Base-by-base conservation (phyloP, 23 tunicate species). In the Trididemnum miniatum region DNA sequence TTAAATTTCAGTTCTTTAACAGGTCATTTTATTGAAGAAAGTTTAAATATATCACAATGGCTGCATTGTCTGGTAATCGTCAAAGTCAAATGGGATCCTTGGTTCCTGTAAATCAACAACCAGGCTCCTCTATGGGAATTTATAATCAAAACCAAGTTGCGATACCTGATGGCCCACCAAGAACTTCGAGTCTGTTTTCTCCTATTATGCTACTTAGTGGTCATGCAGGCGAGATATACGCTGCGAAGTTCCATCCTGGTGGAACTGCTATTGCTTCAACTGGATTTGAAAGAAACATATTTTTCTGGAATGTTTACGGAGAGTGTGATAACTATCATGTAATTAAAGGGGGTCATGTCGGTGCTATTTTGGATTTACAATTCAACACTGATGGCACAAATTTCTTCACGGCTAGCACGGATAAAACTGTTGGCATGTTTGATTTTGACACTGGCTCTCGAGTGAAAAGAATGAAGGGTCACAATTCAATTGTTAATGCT, bases 401-500 rank as follows among this genome's bases (percentile, higher is more conserved):
- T 35, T 67, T 95, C 9, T 89, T 85, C 73, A 95, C 98, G 0
- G 95, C 95, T 1, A 89, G 95, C 54, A 84, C 91, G 29, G 98
- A 95, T 72, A 89, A 95, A 82, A 95, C 98, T 30, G 91, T 95
- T 32, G 98, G 98, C 26, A 78, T 95, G 85, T 95, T 95, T 71
- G 98, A 95, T 64, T 44, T 77, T 40, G 95, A 95, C 34, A 85
- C 98, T 25, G 98, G 98, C 1, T 87, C 92, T 51, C 81, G 91
- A 62, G 74, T 95, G 0, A 95, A 95, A 71, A 78, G 95, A 71
- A 95, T 95, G 98, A 95, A 95, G 77, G 98, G 98, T 0, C 98
- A 95, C 80, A 87, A 95, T 71, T 81, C 83, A n/a, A 89, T 95
- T 60, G 98, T 95, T 0, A 95, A 95, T 49, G 76, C 95, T 0